Base-by-base conservation (phyloP, 2,797 vertebrate genomes). In the Octomys mimax region DNA sequence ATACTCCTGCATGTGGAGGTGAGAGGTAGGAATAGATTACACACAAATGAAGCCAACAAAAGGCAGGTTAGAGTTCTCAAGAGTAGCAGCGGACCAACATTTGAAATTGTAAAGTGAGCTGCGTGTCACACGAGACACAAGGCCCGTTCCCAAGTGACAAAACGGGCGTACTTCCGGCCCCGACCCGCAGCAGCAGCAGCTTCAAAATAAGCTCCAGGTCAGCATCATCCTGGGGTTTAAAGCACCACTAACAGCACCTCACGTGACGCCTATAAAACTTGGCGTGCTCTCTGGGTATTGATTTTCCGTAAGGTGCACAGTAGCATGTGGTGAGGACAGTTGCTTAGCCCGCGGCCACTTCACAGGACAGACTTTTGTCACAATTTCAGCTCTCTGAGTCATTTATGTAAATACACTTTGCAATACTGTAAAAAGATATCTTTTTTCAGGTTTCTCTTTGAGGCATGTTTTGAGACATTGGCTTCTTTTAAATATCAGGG, bases 401-500 rank as follows among this genome's bases (percentile, higher is more conserved):
- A 28, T 96, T 97, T 96, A 54, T 91, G 31, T 87, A 96, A 95
- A 96, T 87, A 82, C 18, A 46, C 73, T 96, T 93, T 87, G 92
- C 19, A 87, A 57, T 24, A 83, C n/a, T 57, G 21, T 94, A 80
- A 80, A 90, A 95, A 89, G 52, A 46, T 36, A 77, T 66, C 54
- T n/a, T 57, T 57, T 87, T 86, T 89, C 16, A 36, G 22, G 49
- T 73, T 94, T 93, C 82, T 94, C 84, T 95, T 77, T 93, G 90
- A 96, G 46, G 70, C 3, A 78, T 92, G 28, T 80, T 95, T 96
- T 97, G 90, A 97, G 86, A 21, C 81, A 91, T 94, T 89, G 91
- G 52, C 77, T 92, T 81, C 46, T 96, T 92, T 91, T 87, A 96
- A 94, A 33, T 84, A 96, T 52, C 94, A 96, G 81, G 87, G 92